Evolutionary conservation across 2,888 invertebrate species (phyloP).

Genomic region (Erpobdella octoculata): DNA sequence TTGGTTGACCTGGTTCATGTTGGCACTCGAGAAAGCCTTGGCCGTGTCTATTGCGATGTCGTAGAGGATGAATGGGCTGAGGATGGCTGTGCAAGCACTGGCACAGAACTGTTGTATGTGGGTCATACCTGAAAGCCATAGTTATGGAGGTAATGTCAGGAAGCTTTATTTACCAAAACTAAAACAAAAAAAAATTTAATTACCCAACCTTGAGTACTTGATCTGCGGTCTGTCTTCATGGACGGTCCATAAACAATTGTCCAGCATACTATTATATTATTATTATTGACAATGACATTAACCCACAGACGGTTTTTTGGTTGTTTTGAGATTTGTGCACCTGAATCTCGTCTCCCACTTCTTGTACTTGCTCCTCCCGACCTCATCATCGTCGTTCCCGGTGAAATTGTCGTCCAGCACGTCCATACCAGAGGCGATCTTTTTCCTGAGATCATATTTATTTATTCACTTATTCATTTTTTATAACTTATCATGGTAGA

Average conservation of each 20-base stretch:
- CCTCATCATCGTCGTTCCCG: conserved; percentile 52
- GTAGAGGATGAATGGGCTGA: conserved; percentile 88
- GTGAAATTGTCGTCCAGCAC: conserved; percentile 50
- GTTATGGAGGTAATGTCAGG: too few species aligned
- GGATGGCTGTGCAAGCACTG: conserved; percentile 87
- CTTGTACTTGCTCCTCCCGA: conserved; percentile 48
- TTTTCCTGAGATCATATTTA: too few species aligned
- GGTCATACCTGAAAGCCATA: conserved; percentile 71
- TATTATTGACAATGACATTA: too few species aligned
- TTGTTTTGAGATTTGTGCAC: conserved; percentile 52
- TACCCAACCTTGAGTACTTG: too few species aligned
- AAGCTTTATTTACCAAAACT: too few species aligned
- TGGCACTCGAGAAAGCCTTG: conserved; percentile 44
- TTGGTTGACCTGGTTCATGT: conserved; percentile 1
- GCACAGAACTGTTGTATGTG: conserved; percentile 93
- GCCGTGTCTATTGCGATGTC: conserved; percentile 90
- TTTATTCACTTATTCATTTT: too few species aligned
- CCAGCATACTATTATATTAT: too few species aligned
- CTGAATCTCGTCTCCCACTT: conserved; percentile 54
- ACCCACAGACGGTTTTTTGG: conserved; percentile 52
- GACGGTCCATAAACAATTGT: too few species aligned
- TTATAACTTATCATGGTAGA: too few species aligned
- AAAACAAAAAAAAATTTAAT: too few species aligned
- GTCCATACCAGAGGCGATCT: too few species aligned
- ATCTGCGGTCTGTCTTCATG: conserved; percentile 92